Evolutionary conservation across 1,140 invertebrate species (phyloP).

Genomic region (Stegodyphus mimosarum): DNA sequence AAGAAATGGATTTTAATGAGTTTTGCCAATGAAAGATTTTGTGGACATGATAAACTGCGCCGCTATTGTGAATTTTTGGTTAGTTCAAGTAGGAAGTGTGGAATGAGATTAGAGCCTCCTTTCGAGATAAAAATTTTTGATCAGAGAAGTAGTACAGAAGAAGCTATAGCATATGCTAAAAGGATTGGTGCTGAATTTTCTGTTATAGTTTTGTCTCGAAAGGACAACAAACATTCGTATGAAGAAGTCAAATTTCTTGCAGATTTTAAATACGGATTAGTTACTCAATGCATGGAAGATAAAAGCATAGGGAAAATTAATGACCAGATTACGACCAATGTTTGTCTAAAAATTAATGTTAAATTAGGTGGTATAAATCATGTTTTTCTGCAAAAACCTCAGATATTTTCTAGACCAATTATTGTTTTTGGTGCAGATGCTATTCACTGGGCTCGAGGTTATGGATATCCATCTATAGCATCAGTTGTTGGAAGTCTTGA

Average conservation of each 20-base stretch:
- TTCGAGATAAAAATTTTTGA: neutral
- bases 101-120: slow-evolving; percentile 9
- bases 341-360: slow-evolving; percentile 86
- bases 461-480: slow-evolving; percentile 81
- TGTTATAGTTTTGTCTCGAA: slow-evolving; percentile 26
- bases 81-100: slow-evolving; percentile 4
- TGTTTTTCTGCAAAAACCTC: slow-evolving; percentile 67
- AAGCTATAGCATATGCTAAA: slow-evolving; percentile 8
- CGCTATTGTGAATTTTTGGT: slow-evolving; percentile 5
- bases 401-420: slow-evolving; percentile 68
- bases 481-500: slow-evolving; percentile 71
- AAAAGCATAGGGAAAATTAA: slow-evolving; percentile 68
- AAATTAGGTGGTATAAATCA: slow-evolving; percentile 89
- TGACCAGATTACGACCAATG: slow-evolving; percentile 75
- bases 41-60: neutral
- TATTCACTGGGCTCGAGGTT: slow-evolving; percentile 81
- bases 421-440: slow-evolving; percentile 91
- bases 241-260: slow-evolving; percentile 77
- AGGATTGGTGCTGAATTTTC: slow-evolving; percentile 14
- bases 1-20: slow-evolving; percentile 36
- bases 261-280: slow-evolving; percentile 78
- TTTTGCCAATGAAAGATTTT: slow-evolving; percentile 9
- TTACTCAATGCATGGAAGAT: slow-evolving; percentile 82
- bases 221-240: slow-evolving; percentile 27
- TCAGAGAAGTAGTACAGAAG: neutral